Conservation (phyloP, 2,888 invertebrate species). For the Thyatira batis region DNA sequence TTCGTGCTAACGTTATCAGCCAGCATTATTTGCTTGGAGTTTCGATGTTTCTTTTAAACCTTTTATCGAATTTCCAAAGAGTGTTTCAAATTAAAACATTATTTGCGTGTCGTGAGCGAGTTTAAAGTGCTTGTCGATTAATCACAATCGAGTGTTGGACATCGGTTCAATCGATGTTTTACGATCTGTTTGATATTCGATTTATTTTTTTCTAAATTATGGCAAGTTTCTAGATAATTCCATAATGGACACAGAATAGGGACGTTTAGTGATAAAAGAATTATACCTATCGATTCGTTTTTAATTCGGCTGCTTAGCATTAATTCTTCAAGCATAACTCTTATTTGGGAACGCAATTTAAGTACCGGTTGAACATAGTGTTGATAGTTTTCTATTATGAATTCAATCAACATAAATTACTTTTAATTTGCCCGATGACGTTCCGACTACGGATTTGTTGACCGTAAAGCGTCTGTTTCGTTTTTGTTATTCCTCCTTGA, state of each 20-base stretch:
- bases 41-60: constrained; percentile 68
- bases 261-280: neutral
- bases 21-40: constrained; percentile 67
- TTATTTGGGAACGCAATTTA: constrained; percentile 32
- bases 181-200: constrained; percentile 7
- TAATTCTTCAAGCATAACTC: constrained; percentile 20
- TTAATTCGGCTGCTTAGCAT: neutral
- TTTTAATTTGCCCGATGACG: constrained; percentile 71
- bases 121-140: constrained; percentile 67
- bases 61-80: constrained; percentile 65
- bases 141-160: constrained; percentile 41
- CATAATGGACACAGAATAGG: neutral
- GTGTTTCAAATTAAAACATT: constrained; percentile 75
- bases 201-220: neutral
- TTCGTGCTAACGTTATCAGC: constrained; percentile 67
- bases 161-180: constrained; percentile 28
- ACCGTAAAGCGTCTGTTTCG: constrained; percentile 51
- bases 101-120: constrained; percentile 65
- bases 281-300: neutral
- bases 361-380: constrained; percentile 48
- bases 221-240: neutral
- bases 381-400: constrained; percentile 79
- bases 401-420: constrained; percentile 80
- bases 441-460: constrained; percentile 51
- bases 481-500: constrained; percentile 57